Percentiles rank a stretch among this genome's conserved stretches.
phyloP scores from a whole-genome alignment of 2,797 vertebrate genomes.

The Paramormyrops hopkinsi region DNA sequence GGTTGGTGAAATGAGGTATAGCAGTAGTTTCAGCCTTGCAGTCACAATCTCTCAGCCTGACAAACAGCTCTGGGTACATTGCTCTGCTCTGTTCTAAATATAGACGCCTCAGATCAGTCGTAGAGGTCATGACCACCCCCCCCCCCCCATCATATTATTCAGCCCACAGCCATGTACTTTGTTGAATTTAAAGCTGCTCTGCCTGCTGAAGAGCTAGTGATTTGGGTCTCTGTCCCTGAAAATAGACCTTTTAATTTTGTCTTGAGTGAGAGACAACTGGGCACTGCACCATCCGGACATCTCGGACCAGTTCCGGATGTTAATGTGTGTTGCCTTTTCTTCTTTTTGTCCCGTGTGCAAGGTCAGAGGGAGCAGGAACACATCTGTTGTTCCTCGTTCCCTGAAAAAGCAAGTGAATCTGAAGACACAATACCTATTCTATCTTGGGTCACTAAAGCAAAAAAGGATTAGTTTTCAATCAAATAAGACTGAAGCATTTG shows the following conservation, averaged over 20 bases:
- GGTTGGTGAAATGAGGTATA: not conserved
- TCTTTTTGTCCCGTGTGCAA: not conserved
- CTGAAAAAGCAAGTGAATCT: not conserved
- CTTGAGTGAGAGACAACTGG: not conserved
- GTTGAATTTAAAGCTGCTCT: slow-evolving; percentile 9
- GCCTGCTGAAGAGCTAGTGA: not conserved
- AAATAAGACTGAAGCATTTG: not conserved
- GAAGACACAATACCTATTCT: not conserved
- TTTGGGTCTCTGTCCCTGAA: not conserved
- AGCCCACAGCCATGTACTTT: not conserved
- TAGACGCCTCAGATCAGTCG: not conserved
- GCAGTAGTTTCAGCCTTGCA: not conserved
- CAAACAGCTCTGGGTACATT: not conserved
- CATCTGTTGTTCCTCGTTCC: not conserved
- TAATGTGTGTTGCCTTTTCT: not conserved
- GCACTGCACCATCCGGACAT: not conserved
- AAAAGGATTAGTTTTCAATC: not conserved
- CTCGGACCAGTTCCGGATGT: not conserved
- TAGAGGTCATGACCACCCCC: not conserved
- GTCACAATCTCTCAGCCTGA: not conserved
- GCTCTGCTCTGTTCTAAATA: slow-evolving; percentile 3
- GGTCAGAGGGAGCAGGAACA: not conserved
- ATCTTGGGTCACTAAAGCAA: not conserved
- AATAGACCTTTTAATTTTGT: not conserved
- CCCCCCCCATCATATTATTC: not conserved